Evolutionary conservation across 2,888 invertebrate genomes (phyloP), one percentile per base, ranked within the genome.

Genomic region (Heliothis peltigera): DNA sequence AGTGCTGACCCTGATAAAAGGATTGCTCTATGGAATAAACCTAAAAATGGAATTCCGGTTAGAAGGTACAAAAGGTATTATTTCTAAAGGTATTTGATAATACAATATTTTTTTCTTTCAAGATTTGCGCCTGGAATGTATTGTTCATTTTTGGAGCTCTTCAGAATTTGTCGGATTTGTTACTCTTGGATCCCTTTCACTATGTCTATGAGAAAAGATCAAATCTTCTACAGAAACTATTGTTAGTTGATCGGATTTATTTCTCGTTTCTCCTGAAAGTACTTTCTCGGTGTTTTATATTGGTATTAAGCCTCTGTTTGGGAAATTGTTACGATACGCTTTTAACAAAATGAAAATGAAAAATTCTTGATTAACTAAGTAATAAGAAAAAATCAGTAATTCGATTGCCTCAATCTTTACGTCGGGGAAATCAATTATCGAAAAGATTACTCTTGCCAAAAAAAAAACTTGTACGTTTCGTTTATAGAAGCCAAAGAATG

Each of bases 1-100:
- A 98, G 95, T 0, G 98, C 98, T 49, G 98, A 98, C 0, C 98
- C 98, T 0, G 98, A 98, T 84, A 98, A 95, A 39, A 98, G 95
- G 73, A 98, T 97, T 25, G 98, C 97, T 74, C 98, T 96, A 87
- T 98, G 98, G 89, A 98, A 98, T 53, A 98, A 95, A 69, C 98
- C 98, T 96, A 95, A 60, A 83, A 83, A 58, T 46, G 47, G 47
- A 52, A 59, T 60, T 57, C 35, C 39, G 17, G 46, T 68, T 59
- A 67, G 55, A 52, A 59, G 21, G 69, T 54, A 68, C 44, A 64
- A 75, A 59, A 68, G 59, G 46, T 47, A 67, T 73, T 67, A 64
- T 65, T 57, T 42, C 46, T 12, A 42, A 64, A 61, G 43, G 58
- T 56, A 60, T 67, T 58, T 46, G 61, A 64, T 63, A 76, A 54